These are phyloP conservation scores for Coryphaenoides rupestris DNA, from an alignment of 2,113 vertebrate species.

Conservation along the genomic window DNA sequence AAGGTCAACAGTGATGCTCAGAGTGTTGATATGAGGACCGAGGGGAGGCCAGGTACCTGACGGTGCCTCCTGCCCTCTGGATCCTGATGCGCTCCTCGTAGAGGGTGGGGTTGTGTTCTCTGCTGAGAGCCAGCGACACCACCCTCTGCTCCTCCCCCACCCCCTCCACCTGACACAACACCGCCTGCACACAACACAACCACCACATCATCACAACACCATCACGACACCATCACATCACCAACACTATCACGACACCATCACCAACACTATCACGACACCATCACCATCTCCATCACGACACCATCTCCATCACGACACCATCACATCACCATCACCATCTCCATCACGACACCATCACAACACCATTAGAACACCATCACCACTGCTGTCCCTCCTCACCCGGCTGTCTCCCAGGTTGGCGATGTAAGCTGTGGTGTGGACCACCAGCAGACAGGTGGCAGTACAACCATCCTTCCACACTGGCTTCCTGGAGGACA, in stretches of 20 bases:
- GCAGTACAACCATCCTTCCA: constrained; percentile 98
- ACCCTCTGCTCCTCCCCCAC: constrained; percentile 73
- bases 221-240: neutral
- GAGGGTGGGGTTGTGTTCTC: constrained; percentile 93
- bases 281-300: neutral
- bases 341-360: neutral
- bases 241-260: neutral
- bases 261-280: neutral
- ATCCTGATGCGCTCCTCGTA: constrained; percentile 96
- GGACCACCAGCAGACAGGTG: constrained; percentile 87
- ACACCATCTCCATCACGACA: neutral
- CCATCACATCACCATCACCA: neutral
- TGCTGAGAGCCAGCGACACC: constrained; percentile 85
- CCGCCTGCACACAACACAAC: constrained; percentile 71
- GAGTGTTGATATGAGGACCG: too few relatives aligned
- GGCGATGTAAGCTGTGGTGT: constrained; percentile 88
- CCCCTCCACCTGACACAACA: constrained; percentile 83
- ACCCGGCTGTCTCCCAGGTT: constrained; percentile 97
- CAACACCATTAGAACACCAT: neutral
- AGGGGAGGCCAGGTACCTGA: constrained; percentile 74
- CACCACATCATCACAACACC: neutral
- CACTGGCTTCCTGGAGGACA: constrained; percentile 82
- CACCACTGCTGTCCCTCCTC: constrained; percentile 16
- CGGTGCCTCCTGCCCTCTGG: constrained; percentile 91
- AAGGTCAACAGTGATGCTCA: too few relatives aligned